Evolutionary conservation across 2,113 vertebrate genomes (phyloP).

Genomic region (Hyla sarda): DNA sequence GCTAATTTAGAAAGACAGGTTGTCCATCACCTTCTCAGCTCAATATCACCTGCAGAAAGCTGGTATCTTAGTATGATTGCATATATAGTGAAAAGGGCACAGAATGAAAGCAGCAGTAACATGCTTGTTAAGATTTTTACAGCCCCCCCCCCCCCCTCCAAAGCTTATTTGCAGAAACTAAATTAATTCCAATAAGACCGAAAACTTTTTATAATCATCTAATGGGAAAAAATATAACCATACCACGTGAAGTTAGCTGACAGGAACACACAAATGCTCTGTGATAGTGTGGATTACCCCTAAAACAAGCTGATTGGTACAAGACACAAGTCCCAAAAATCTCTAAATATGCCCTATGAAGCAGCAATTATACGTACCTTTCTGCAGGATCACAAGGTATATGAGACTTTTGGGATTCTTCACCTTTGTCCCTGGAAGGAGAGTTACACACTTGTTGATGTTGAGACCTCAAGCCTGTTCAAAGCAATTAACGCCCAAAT

Average conservation of each 20-base stretch:
- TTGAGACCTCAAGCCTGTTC: not conserved
- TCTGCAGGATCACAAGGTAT: not conserved
- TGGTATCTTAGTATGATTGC: not conserved
- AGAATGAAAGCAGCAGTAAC: not conserved
- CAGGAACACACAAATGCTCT: not conserved
- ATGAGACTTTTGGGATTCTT: not conserved
- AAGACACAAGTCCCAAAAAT: not conserved
- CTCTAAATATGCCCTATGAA: not conserved
- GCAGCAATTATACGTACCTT: not conserved
- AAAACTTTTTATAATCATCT: no score
- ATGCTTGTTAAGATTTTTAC: not conserved
- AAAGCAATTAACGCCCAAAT: no score
- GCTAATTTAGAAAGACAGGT: not conserved
- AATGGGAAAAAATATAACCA: no score
- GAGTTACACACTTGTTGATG: not conserved
- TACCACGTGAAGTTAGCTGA: no score
- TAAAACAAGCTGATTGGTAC: not conserved
- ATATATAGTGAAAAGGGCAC: not conserved
- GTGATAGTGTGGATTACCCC: not conserved
- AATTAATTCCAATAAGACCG: no score
- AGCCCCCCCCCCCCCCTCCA: not conserved
- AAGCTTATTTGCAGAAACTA: not conserved
- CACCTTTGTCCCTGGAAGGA: not conserved
- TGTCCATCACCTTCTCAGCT: not conserved
- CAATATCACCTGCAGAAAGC: slow-evolving; percentile 4